phyloP scores from a whole-genome alignment of 2,113 vertebrate species.

The Aldabrachelys gigantea region DNA sequence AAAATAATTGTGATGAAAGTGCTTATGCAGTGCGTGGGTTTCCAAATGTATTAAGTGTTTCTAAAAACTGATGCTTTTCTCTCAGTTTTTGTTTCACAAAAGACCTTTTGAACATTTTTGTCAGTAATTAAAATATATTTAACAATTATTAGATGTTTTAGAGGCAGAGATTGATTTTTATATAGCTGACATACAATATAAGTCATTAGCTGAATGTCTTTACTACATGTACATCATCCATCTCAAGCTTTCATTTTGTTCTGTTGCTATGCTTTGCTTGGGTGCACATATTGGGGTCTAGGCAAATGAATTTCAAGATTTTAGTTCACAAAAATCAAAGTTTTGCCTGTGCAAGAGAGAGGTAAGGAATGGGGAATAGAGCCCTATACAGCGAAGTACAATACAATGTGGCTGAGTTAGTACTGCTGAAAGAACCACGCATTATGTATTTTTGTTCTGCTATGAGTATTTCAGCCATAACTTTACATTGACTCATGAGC shows the following conservation, averaged over 20 bases:
- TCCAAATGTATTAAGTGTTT: not conserved
- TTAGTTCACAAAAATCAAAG: not conserved
- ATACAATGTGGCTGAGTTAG: not conserved
- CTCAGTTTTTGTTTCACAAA: not conserved
- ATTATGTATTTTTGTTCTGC: not conserved
- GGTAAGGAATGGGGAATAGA: not conserved
- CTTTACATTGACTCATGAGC: not conserved
- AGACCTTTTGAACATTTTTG: not conserved
- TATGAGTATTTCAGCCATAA: not conserved
- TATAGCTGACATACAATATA: not conserved
- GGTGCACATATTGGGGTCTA: not conserved
- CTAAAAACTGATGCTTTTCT: not conserved
- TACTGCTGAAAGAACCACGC: not conserved
- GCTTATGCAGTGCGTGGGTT: not conserved
- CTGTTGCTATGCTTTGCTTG: not conserved
- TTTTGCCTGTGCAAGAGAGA: not conserved
- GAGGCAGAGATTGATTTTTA: not conserved
- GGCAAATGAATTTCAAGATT: not conserved
- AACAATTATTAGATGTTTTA: not conserved
- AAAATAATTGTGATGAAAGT: not conserved
- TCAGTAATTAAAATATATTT: not conserved
- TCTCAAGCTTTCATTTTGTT: not conserved
- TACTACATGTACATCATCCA: not conserved
- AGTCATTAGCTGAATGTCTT: not conserved
- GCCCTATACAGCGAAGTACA: not conserved